phyloP scores from a whole-genome alignment of 23 tunicate species.

The Halocynthia roretzi region DNA sequence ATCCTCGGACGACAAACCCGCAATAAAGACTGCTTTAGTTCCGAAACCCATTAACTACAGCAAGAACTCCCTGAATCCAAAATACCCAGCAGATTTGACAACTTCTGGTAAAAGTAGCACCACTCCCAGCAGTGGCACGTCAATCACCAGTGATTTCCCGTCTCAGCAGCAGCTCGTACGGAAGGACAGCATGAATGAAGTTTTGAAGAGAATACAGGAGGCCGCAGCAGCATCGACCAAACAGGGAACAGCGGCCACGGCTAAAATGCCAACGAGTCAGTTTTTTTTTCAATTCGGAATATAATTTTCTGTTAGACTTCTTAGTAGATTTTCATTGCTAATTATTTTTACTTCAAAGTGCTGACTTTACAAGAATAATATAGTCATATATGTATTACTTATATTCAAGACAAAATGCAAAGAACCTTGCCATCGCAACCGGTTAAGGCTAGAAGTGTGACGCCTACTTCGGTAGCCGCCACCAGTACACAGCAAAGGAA shows the following conservation, averaged over 20 bases:
- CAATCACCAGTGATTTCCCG: slow-evolving; percentile 21
- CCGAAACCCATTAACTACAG: not conserved
- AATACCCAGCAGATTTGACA: not conserved
- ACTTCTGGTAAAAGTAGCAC: slow-evolving; percentile 1
- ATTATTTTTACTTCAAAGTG: not conserved
- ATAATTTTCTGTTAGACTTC: not conserved
- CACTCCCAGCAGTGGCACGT: not conserved
- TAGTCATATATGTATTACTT: too few relatives aligned
- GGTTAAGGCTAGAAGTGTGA: slow-evolving; percentile 9
- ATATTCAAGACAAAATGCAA: too few relatives aligned
- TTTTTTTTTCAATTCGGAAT: not conserved
- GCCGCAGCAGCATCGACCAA: slow-evolving; percentile 21
- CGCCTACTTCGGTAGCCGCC: slow-evolving; percentile 6
- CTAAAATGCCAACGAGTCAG: not conserved
- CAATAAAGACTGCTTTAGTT: not conserved
- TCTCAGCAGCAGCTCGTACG: not conserved
- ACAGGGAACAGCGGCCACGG: slow-evolving; percentile 6
- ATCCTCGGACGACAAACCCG: not conserved
- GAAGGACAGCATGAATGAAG: slow-evolving; percentile 1
- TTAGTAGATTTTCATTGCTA: not conserved
- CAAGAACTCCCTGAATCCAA: not conserved
- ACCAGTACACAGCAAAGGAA: slow-evolving; percentile 6
- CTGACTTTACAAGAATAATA: not conserved
- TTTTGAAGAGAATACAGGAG: slow-evolving; percentile 20
- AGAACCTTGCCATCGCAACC: not conserved